Base-by-base conservation (phyloP, 2,888 invertebrate species). In the Pecten maximus region DNA sequence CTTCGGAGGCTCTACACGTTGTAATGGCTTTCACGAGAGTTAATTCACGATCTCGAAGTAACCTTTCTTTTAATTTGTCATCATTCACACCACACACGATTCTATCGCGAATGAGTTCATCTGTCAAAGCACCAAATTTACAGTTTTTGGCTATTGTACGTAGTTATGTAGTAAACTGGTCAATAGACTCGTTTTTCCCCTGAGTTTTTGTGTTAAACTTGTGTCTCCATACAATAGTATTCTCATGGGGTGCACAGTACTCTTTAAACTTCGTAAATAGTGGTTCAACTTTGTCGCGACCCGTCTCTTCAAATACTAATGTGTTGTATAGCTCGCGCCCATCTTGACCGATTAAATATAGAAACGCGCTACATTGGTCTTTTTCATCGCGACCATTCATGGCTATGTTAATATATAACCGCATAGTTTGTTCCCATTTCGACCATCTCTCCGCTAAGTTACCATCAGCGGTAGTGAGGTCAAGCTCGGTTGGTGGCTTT, bases 121-220 rank as follows among this genome's bases (percentile, higher is more conserved):
- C 87, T 35, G 40, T 86, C 19, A 90, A 40, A 12, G 40, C 48
- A 12, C 87, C 90, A 90, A 92, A 93, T 40, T 92, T 92, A 89
- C 92, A 93, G 16, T 91, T 89, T 60, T 91, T 90, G 28, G 90
- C 40, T 16, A 93, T 88, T 23, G 87, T 88, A 23, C 91, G 54
- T n/a, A 92, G 74, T 23, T 89, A 89, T 12, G 90, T 89, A 23
- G 90, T n/a, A 87, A 87, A 92, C 40, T 87, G 35, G 44, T 92
- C 90, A 8, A 92, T 88, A 12, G 88, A 87, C n/a, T 91, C 91
- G 16, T 40, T 28, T 60, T 86, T 40, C 19, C 86, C 86, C 54
- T 92, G 92, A 19, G 48, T 44, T 12, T 90, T 23, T n/a, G 87
- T 90, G 48, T 92, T 88, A 39, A 91, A 92, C 35, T 35, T 88